These are phyloP conservation scores for Gobio occitaniae DNA, from an alignment of 2,797 vertebrate genomes.

Conservation along the genomic window DNA sequence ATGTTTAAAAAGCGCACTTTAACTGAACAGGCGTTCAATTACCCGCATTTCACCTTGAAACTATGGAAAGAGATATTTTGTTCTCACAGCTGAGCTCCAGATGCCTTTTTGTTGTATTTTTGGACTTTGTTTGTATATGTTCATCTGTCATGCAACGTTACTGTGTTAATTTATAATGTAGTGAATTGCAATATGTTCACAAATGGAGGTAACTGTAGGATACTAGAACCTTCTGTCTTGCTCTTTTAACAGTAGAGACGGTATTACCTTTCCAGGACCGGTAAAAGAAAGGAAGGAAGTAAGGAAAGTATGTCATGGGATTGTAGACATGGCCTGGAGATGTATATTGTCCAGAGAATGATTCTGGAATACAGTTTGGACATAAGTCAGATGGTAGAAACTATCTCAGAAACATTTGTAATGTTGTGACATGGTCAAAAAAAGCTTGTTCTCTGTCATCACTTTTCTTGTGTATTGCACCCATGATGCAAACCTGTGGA, in stretches of 20 bases:
- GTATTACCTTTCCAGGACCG: constrained; percentile 20
- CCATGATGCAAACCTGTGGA: constrained; percentile 47
- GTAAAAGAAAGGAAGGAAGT: constrained; percentile 5
- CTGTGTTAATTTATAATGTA: constrained; percentile 10
- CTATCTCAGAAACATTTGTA: neutral
- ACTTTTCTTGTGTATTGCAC: constrained; percentile 8
- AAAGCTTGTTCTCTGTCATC: constrained; percentile 18
- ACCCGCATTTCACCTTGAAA: constrained; percentile 5
- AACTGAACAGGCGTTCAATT: constrained; percentile 1
- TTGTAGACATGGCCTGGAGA: constrained; percentile 25
- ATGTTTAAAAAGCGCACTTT: constrained; percentile 23
- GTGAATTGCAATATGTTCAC: constrained; percentile 22
- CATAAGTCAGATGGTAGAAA: neutral
- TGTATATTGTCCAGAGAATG: constrained; percentile 35
- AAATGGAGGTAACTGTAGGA: neutral
- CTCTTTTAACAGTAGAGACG: neutral
- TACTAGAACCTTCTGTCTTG: neutral
- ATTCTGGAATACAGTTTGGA: constrained; percentile 18
- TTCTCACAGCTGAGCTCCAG: constrained; percentile 37
- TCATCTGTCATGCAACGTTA: constrained; percentile 3
- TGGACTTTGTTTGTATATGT: constrained; percentile 44
- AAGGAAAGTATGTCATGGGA: constrained; percentile 34
- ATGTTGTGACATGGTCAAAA: neutral
- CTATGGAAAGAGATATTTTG: neutral
- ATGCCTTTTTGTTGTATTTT: constrained; percentile 12